Base-by-base conservation (phyloP, 2,888 invertebrate genomes). In the Hirtodrosophila histrioides region DNA sequence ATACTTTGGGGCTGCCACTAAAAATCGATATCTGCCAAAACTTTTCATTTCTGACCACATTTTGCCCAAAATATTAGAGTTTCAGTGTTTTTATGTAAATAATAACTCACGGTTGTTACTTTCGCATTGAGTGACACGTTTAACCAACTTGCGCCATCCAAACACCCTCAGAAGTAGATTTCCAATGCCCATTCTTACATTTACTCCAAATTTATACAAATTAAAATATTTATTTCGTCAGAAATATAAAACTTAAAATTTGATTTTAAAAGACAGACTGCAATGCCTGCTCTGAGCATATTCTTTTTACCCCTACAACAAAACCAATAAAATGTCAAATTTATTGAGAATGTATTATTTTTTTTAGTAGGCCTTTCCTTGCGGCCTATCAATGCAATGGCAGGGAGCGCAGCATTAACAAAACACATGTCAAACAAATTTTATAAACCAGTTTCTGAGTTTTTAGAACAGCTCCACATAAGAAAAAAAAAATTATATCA, bases 331-430 rank as follows among this genome's bases (percentile, higher is more conserved):
- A 27, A 3, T 31, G 31, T 1, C 7, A 5, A 31, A 6, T 31
- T 7, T 31, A 6, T 27, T 4, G 27, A 6, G 6, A 27, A 27
- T 27, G 11, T 0, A 24, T 12, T 1, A 23, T 1, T 12, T 8
- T 3, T 29, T 3, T 11, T 8, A 9, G 9, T 7, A 31, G 7
- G 10, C 11, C 29, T 51, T 68, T 33, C 55, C 37, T 46, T 60
- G 48, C 43, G 27, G 61, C 51, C 66, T 68, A 86, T 75, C 69
- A 79, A 61, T 58, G 61, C 58, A 55, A 48, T 11, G 58, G 78
- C 85, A 75, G 80, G 80, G 85, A 82, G 63, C 79, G 60, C 83
- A 78, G 86, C 55, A 75, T 76, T 45, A 50, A 35, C 12, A 49
- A n/a, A 39, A 33, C 57, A 36, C 46, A 31, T 43, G 23, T 61